Evolutionary conservation across 2,888 invertebrate species (phyloP).

Genomic region (Epinotia nisella): DNA sequence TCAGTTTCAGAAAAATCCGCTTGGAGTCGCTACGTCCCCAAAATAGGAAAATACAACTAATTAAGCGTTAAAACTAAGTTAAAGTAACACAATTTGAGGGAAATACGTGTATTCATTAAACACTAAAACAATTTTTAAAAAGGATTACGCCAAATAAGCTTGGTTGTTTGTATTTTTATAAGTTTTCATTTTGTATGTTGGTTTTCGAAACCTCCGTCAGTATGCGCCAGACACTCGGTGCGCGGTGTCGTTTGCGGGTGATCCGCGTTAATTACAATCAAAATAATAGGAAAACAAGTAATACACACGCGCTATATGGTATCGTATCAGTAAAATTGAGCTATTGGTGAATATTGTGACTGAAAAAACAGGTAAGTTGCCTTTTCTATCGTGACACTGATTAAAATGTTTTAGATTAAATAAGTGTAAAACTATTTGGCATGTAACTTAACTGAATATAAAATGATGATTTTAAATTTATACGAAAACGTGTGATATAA

Average conservation of each 20-base stretch:
- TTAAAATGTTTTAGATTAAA: not conserved
- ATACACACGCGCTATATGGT: constrained; percentile 53
- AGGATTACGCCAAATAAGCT: not conserved
- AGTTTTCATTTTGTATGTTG: not conserved
- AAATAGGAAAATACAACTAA: constrained; percentile 15
- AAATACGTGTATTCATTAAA: not conserved
- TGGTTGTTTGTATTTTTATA: not conserved
- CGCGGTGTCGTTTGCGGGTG: constrained; percentile 53
- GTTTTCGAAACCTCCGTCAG: constrained; percentile 57
- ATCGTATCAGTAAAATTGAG: constrained; percentile 18
- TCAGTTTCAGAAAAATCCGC: constrained; percentile 38
- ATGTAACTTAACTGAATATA: not conserved
- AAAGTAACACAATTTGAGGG: not conserved
- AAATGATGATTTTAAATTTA: not conserved
- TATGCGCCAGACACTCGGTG: constrained; percentile 69
- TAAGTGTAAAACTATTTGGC: not conserved
- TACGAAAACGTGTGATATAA: too few species aligned
- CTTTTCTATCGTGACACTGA: not conserved
- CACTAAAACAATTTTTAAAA: not conserved
- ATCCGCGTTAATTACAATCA: constrained; percentile 45
- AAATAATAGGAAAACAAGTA: constrained; percentile 58
- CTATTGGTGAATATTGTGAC: constrained; percentile 2
- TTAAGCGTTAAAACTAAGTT: not conserved
- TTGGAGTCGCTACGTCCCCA: constrained; percentile 43
- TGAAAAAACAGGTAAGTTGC: constrained; percentile 19